Base-by-base conservation (phyloP, 1,140 invertebrate species). In the Calliphora vicina region DNA sequence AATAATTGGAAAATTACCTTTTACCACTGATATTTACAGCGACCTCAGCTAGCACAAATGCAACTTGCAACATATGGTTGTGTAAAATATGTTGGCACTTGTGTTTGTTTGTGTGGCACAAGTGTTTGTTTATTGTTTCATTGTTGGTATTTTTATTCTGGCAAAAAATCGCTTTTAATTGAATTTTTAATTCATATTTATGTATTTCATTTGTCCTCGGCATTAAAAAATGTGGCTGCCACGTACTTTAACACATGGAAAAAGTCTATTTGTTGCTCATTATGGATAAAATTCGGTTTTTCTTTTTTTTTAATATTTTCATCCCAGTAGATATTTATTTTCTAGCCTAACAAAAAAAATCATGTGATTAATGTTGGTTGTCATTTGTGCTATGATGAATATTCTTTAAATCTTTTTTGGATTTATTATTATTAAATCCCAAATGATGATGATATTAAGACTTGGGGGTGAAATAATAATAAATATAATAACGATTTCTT, bases 371-470 rank as follows among this genome's bases (percentile, higher is more conserved):
- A 67, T 67, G 23, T 23, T 10, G n/a, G 61, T 20, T 67, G 61
- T 67, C 61, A 67, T 20, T 67, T 67, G 17, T 10, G 9, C 5
- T 67, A 67, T 78, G 74, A 78, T 78, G 42, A 78, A 78, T 78
- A 43, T 43, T 78, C 27, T 78, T 78, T 78, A 78, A 78, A 78
- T 78, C 74, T 78, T 78, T 78, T 43, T 45, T 45, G 42, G 74
- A 78, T 78, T 78, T 78, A 78, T 78, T 78, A 35, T 78, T 78
- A 78, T 78, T 78, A 78, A 78, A 78, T 78, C 74, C 20, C 74
- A 43, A 78, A 78, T 45, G 74, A 78, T 76, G 35, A 76, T 78
- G 74, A 67, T 67, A 67, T 67, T 67, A 67, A 67, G 61, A 25
- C 61, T 67, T 23, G 61, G 9, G 61, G 61, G 61, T 23, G 61